Percentiles rank a stretch among this genome's conserved stretches.
Evolutionary conservation across 1,140 invertebrate species (phyloP).

Genomic region (Hirudo medicinalis): DNA sequence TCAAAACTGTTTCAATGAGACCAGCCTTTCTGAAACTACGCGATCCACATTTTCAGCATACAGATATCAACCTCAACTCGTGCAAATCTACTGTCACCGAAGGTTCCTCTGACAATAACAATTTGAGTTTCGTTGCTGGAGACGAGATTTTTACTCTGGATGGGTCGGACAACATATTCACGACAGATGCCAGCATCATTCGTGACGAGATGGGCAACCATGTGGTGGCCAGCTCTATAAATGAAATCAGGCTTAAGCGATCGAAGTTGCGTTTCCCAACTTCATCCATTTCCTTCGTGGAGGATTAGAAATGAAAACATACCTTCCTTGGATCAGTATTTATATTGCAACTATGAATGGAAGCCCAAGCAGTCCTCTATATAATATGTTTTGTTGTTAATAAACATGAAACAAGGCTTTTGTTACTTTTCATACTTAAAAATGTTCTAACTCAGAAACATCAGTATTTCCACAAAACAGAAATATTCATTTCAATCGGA

Average conservation of each 20-base stretch:
- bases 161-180: not conserved
- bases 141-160: conserved; percentile 9
- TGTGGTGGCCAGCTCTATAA: not conserved
- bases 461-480: too few species aligned
- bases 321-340: too few species aligned
- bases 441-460: too few species aligned
- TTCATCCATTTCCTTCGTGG: conserved; percentile 7
- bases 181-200: conserved; percentile 1
- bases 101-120: conserved; percentile 9
- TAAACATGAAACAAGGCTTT: too few species aligned
- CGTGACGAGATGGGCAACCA: conserved; percentile 11
- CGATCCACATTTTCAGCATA: not conserved
- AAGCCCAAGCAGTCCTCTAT: too few species aligned
- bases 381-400: too few species aligned
- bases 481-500: too few species aligned
- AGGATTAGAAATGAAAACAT: not conserved
- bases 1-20: not conserved
- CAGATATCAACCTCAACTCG: not conserved
- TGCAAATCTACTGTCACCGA: not conserved
- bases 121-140: not conserved
- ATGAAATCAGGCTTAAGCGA: conserved; percentile 8
- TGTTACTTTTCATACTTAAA: too few species aligned
- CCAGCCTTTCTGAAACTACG: conserved; percentile 11
- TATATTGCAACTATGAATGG: too few species aligned
- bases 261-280: conserved; percentile 1